phyloP scores from a whole-genome alignment of 1,140 invertebrate species.

The Euura lappo region DNA sequence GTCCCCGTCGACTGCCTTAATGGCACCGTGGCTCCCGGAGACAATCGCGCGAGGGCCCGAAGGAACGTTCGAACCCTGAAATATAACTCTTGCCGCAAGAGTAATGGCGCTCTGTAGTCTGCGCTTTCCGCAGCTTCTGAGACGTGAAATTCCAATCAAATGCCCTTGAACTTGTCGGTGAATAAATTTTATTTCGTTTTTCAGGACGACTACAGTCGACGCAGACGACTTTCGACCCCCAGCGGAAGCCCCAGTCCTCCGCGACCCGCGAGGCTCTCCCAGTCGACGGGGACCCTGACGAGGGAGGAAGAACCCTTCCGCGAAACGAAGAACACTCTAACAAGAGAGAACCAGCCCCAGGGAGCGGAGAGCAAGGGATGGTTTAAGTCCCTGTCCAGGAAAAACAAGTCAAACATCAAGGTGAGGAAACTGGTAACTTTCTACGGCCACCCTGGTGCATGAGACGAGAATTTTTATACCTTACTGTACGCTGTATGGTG shows the following conservation, averaged over 20 bases:
- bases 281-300: constrained; percentile 54
- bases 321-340: constrained; percentile 47
- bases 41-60: background rate
- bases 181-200: constrained; percentile 20
- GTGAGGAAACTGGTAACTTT: constrained; percentile 37
- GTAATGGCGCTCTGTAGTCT: background rate
- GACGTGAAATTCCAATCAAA: too few relatives aligned
- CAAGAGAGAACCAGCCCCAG: constrained; percentile 47
- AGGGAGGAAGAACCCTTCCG: constrained; percentile 51
- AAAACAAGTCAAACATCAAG: constrained; percentile 62
- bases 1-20: constrained; percentile 9
- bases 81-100: constrained; percentile 1
- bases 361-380: constrained; percentile 62
- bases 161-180: too few relatives aligned
- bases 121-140: background rate
- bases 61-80: constrained; percentile 10
- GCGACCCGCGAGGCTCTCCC: constrained; percentile 48
- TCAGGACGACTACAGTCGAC: constrained; percentile 69
- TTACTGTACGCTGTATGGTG: background rate
- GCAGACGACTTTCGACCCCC: constrained; percentile 74
- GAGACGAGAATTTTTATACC: too few relatives aligned
- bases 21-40: constrained; percentile 4
- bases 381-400: constrained; percentile 72
- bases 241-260: constrained; percentile 71
- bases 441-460: too few relatives aligned